A percentile compares a stretch with the other conserved stretches of the same genome.
Evolutionary conservation across 2,797 vertebrate species (phyloP).

Genomic region (Lepus townsendii): DNA sequence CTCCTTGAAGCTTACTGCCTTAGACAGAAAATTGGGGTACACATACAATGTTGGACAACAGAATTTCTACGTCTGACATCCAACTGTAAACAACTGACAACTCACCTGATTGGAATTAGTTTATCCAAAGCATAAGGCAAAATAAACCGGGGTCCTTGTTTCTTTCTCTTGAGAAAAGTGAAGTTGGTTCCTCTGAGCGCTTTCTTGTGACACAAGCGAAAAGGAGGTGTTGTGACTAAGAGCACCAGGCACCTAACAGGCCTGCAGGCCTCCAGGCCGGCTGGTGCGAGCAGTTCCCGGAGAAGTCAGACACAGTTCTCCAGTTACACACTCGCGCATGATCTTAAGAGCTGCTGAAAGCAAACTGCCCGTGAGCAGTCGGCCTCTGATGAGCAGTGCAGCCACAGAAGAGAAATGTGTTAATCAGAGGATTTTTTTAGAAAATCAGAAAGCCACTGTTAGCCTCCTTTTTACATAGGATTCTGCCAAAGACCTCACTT

Average conservation of each 20-base stretch:
- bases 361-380: constrained; percentile 39
- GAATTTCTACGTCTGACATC: constrained; percentile 61
- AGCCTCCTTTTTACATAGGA: constrained; percentile 34
- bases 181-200: constrained; percentile 38
- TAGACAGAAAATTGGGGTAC: not conserved
- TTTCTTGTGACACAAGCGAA: not conserved
- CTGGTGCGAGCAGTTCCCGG: not conserved
- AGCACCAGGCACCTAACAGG: not conserved
- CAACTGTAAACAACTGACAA: constrained; percentile 66
- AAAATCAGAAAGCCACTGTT: constrained; percentile 24
- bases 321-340: constrained; percentile 2
- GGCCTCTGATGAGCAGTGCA: constrained; percentile 1
- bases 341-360: constrained; percentile 61
- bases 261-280: not conserved
- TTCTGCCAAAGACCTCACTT: constrained; percentile 65
- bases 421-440: constrained; percentile 43
- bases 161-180: constrained; percentile 57
- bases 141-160: constrained; percentile 55
- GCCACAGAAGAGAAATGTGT: constrained; percentile 64
- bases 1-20: constrained; percentile 23
- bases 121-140: constrained; percentile 61
- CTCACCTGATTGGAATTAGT: constrained; percentile 72
- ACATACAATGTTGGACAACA: not conserved
- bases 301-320: not conserved
- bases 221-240: not conserved